Evolutionary conservation across 2,888 invertebrate genomes (phyloP), one percentile per base, ranked within the genome.

Genomic region (Dasysyrphus albostriatus): DNA sequence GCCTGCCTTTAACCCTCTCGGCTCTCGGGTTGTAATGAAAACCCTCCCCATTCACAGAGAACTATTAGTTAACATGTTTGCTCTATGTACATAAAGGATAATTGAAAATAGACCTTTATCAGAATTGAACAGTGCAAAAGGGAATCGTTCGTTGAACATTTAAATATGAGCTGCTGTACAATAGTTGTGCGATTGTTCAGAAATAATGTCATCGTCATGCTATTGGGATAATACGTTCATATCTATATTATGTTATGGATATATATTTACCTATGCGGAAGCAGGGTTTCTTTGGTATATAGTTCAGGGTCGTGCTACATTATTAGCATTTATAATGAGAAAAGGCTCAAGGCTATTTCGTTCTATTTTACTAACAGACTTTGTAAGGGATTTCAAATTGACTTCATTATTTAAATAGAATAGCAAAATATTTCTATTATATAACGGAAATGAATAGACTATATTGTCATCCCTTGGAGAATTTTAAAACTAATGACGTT

Each of bases 171-270:
- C 34, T 24, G n/a, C 24, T 24, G 24, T 37, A n/a, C n/a, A n/a
- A n/a, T n/a, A 49, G 51, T 67, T 37, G 32, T 49, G 67, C 51
- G 19, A 51, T 67, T 67, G 37, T 42, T 61, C 14, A 42, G 61
- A n/a, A 61, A 42, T 37, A 37, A 37, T 37, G 37, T 42, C 19
- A 16, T 19, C 42, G 42, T 61, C 14, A 42, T 24, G 24, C 59
- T 24, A 24, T 61, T 24, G 61, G 61, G 61, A 61, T 42, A 42
- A 42, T 24, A 24, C 24, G 24, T 24, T 24, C 24, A 24, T 24
- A 24, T 24, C 24, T 24, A 24, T 42, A 6, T 24, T 24, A 61
- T 14, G 24, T 61, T 24, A 19, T 61, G 16, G 61, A 42, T 61
- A 61, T 24, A 24, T n/a, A n/a, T n/a, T n/a, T n/a, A n/a, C n/a